Base-by-base conservation (phyloP, 2,113 vertebrate genomes). In the Bujurquina vittata region DNA sequence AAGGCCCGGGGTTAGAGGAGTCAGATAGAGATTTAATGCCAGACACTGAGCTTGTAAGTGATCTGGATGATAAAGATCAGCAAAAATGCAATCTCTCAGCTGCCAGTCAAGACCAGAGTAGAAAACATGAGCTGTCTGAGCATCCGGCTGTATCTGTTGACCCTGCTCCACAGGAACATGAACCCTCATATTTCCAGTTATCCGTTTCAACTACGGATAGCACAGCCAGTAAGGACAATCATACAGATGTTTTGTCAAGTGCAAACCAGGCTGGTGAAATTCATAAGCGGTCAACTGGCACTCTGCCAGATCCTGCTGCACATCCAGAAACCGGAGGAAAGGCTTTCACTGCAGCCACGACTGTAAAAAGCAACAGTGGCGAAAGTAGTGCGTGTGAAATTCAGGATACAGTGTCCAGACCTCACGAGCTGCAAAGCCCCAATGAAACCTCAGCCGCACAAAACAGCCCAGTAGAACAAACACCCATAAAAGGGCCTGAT, bases 401-500 rank as follows among this genome's bases (percentile, higher is more conserved):
- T 85, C 69, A 46, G 79, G 84, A 85, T 83, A 67, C 77, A 87
- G 73, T 37, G 75, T 59, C 62, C 31, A 11, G 81, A 58, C 46
- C 77, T 89, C 57, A 35, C 22, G 61, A 79, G 82, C 82, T 75
- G 2, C 86, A 89, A 75, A 84, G 80, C 83, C 73, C 74, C 80
- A 86, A 57, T 84, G 83, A 87, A 93, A 86, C 31, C 35, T 52
- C 84, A 69, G 77, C 67, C 75, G 67, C 84, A 88, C 85, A 91
- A 80, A 88, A 62, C 78, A 56, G 77, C 75, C 23, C 65, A 80
- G 80, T 40, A 43, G 55, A 43, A 72, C 82, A 74, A 77, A 87
- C 75, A 56, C 23, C 86, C 79, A 81, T 90, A 88, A 92, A 92
- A 88, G 88, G 86, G 29, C 58, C 88, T 61, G 80, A 87, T 84